These are phyloP conservation scores for Epinotia demarniana DNA, from an alignment of 2,888 invertebrate genomes.

Conservation along the genomic window DNA sequence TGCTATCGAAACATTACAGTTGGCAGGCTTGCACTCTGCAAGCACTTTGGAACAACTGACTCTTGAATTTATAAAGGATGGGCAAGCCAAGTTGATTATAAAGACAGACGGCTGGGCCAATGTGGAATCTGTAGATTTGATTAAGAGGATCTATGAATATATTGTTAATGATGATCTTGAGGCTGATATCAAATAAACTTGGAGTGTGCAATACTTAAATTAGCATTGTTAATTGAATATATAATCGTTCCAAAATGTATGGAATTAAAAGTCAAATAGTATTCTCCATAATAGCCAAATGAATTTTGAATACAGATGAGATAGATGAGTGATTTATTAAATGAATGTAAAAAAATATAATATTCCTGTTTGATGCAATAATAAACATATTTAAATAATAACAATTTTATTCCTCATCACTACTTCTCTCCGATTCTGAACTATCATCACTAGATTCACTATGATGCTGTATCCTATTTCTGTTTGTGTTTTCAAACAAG, in stretches of 20 bases:
- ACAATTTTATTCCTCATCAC: constrained; percentile 49
- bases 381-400: constrained; percentile 29
- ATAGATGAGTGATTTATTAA: not conserved
- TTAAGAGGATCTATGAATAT: constrained; percentile 77
- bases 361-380: constrained; percentile 41
- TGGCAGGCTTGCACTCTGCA: constrained; percentile 77
- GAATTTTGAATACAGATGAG: not conserved
- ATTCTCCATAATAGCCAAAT: not conserved
- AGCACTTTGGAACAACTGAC: constrained; percentile 68
- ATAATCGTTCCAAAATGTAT: too few relatives aligned
- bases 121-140: constrained; percentile 73
- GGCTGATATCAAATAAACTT: constrained; percentile 61
- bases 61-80: constrained; percentile 78
- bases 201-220: not conserved
- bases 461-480: constrained; percentile 67
- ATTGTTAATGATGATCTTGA: constrained; percentile 74
- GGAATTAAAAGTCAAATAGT: too few relatives aligned
- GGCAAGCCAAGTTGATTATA: constrained; percentile 74
- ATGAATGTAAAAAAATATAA: not conserved
- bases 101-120: constrained; percentile 76
- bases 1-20: constrained; percentile 75
- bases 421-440: constrained; percentile 53
- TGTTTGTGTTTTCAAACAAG: constrained; percentile 87
- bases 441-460: constrained; percentile 57
- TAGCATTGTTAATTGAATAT: too few relatives aligned